Conservation (phyloP, 2,113 vertebrate species). For the Acrocephalus arundinaceus region DNA sequence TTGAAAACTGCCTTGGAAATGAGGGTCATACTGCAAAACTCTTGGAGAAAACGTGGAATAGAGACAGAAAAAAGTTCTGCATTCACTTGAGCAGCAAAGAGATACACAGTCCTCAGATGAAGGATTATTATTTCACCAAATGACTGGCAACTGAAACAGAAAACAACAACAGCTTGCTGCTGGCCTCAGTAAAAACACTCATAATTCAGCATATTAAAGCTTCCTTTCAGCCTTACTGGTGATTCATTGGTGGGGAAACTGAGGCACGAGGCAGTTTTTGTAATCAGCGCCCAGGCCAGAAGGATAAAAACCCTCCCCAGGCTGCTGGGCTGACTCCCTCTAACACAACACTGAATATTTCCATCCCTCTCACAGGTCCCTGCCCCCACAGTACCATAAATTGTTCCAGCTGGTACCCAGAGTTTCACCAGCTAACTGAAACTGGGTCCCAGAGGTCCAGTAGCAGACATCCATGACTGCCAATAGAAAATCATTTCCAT, state of each 20-base stretch:
- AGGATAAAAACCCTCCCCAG: neutral
- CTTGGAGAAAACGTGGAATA: neutral
- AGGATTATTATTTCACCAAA: neutral
- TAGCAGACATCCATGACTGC: neutral
- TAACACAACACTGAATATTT: neutral
- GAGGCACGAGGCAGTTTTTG: neutral
- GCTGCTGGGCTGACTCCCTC: neutral
- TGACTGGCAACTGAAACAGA: neutral
- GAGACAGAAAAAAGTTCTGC: neutral
- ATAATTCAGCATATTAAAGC: neutral
- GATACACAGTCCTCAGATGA: neutral
- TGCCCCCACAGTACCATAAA: neutral
- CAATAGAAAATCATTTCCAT: neutral
- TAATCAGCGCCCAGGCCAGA: neutral
- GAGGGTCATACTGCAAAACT: neutral
- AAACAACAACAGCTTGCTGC: neutral
- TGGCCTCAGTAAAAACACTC: neutral
- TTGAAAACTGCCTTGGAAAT: neutral
- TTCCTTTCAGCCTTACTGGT: neutral
- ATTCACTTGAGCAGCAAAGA: neutral
- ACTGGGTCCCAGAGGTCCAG: neutral
- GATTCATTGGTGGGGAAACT: neutral
- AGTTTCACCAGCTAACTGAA: neutral
- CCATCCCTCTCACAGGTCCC: neutral
- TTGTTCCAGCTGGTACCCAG: neutral